Conservation (phyloP, 2,888 invertebrate species). For the Troides oblongomaculatus region DNA sequence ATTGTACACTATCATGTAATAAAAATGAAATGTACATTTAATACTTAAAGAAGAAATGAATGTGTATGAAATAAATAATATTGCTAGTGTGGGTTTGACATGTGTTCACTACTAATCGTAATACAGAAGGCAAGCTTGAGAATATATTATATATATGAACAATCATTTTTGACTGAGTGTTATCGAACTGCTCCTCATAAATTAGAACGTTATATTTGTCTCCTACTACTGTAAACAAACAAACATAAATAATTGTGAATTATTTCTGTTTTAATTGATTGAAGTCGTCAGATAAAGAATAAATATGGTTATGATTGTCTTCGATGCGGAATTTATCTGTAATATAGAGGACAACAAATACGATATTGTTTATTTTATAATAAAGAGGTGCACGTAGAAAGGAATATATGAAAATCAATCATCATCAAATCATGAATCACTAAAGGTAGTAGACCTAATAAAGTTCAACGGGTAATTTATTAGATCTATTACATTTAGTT, state of each 20-base stretch:
- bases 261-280: constrained; percentile 4
- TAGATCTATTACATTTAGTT: background rate
- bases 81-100: too few relatives aligned
- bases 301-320: background rate
- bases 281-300: constrained; percentile 7
- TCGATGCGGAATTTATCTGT: background rate
- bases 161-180: background rate
- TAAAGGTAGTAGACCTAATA: too few relatives aligned
- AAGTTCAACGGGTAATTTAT: background rate
- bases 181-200: background rate
- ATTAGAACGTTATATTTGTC: background rate
- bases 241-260: constrained; percentile 7
- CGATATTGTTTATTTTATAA: background rate
- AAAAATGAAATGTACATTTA: too few relatives aligned
- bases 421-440: too few relatives aligned
- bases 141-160: background rate
- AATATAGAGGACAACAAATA: constrained; percentile 17
- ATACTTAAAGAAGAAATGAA: too few relatives aligned
- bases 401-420: background rate
- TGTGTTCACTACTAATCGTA: too few relatives aligned
- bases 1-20: too few relatives aligned
- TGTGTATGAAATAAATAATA: too few relatives aligned
- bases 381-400: background rate
- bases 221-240: background rate
- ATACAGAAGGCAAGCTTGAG: background rate